Evolutionary conservation across 1,140 invertebrate species (phyloP), one percentile per base, ranked within the genome.

Genomic region (Drosophila santomea): DNA sequence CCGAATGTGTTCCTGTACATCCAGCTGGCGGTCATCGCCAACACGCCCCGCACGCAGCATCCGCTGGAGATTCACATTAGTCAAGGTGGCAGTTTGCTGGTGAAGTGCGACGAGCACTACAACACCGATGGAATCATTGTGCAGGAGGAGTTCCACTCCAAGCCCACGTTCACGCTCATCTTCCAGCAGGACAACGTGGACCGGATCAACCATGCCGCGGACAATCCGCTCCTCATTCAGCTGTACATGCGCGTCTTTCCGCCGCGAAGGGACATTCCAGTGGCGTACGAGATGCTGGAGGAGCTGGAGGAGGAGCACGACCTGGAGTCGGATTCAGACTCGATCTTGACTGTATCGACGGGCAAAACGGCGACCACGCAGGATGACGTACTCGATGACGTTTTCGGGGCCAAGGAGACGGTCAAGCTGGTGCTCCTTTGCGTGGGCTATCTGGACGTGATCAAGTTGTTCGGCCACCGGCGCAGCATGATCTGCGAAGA

Each of bases 121-220:
- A 69, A 88, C 52, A 76, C 57, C 7, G 83, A 86, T 10, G 82
- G 58, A 0, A 56, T 78, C 4, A 86, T 86, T 14, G 2, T 12
- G 1, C 47, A 86, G 35, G 8, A 32, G 1, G 78, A 86, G 17
- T 86, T 86, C 39, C 0, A 5, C 2, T 0, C 1, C 0, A 80
- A 47, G 61, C 86, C 88, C 15, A 90, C 86, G 10, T 90, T 59
- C 28, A 90, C 88, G 12, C 36, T 90, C 14, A 74, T 90, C 32
- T 68, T 90, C 23, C 72, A 80, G 43, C 86, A 90, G 58, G 86
- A 90, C 50, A 83, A 80, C 32, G 48, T 90, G 20, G 88, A 90
- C 43, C 57, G 80, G 12, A 72, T 88, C 12, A 90, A 91, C 59
- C 64, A 83, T 32, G 74, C 84, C 6, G 72, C 57, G 7, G 74